Percentiles rank a stretch among this genome's conserved stretches.
Evolutionary conservation across 1,140 invertebrate species (phyloP).

Genomic region (Eufriesea mexicana): DNA sequence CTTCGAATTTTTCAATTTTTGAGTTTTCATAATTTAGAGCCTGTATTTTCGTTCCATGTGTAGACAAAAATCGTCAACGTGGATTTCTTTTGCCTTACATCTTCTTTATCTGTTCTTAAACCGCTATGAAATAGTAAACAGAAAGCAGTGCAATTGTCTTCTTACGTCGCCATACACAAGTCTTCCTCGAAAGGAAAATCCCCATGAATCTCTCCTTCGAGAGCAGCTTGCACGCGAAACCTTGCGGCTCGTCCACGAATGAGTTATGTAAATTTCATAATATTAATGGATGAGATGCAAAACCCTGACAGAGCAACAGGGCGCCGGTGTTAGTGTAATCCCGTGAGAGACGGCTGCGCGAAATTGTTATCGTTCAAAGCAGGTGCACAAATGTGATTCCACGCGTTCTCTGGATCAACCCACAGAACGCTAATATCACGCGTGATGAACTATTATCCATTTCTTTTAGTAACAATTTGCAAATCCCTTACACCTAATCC

Average conservation of each 20-base stretch:
- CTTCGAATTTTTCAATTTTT: background rate
- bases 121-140: too few species aligned
- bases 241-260: background rate
- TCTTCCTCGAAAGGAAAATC: background rate
- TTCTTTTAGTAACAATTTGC: background rate
- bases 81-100: too few species aligned
- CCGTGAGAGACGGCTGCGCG: background rate
- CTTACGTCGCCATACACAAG: background rate
- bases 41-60: background rate
- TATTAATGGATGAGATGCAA: conserved; percentile 44
- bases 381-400: conserved; percentile 31
- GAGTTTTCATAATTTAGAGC: background rate
- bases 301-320: conserved; percentile 2
- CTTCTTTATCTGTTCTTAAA: background rate
- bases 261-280: conserved; percentile 20
- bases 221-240: too few species aligned
- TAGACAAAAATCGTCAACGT: too few species aligned
- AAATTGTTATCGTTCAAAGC: conserved; percentile 30
- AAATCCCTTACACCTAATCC: background rate
- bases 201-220: background rate
- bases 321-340: conserved; percentile 3
- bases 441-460: background rate
- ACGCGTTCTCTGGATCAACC: background rate
- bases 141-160: background rate
- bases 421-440: background rate